These are phyloP conservation scores for Drosophila sp. DNA, from an alignment of 1,140 invertebrate species.

Conservation along the genomic window DNA sequence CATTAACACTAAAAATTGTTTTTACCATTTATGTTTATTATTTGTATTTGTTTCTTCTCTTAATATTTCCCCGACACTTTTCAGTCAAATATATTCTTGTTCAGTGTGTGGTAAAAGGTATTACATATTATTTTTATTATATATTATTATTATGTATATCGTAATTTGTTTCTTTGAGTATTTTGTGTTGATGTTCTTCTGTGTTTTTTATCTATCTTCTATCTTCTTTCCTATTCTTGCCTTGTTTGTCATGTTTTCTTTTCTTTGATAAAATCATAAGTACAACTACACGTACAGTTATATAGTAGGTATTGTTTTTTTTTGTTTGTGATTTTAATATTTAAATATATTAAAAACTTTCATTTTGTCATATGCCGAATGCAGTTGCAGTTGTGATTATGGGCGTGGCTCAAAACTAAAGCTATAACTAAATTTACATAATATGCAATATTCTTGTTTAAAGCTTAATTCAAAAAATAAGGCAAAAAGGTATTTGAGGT, in stretches of 20 bases:
- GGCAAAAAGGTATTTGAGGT: constrained; percentile 77
- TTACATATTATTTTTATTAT: constrained; percentile 36
- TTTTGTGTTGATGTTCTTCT: constrained; percentile 58
- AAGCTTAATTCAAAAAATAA: constrained; percentile 77
- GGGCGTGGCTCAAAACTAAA: constrained; percentile 67
- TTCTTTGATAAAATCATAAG: constrained; percentile 72
- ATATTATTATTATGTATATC: constrained; percentile 39
- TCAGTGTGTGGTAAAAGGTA: constrained; percentile 76
- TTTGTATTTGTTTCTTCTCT: constrained; percentile 53
- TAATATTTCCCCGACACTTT: constrained; percentile 72
- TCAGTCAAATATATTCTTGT: constrained; percentile 78
- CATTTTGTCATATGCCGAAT: constrained; percentile 33
- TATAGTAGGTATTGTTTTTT: constrained; percentile 30
- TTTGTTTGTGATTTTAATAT: constrained; percentile 29
- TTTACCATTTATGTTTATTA: constrained; percentile 59
- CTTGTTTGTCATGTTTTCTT: constrained; percentile 18
- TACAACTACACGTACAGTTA: constrained; percentile 74
- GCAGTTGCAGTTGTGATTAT: constrained; percentile 25
- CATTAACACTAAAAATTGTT: constrained; percentile 80
- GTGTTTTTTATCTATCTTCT: constrained; percentile 10
- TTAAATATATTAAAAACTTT: constrained; percentile 48
- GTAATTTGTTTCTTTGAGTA: constrained; percentile 71
- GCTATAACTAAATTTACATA: constrained; percentile 51
- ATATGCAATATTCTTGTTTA: constrained; percentile 50
- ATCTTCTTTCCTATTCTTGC: constrained; percentile 3